Evolutionary conservation across 2,888 invertebrate genomes (phyloP).

Genomic region (Argyresthia goedartella): DNA sequence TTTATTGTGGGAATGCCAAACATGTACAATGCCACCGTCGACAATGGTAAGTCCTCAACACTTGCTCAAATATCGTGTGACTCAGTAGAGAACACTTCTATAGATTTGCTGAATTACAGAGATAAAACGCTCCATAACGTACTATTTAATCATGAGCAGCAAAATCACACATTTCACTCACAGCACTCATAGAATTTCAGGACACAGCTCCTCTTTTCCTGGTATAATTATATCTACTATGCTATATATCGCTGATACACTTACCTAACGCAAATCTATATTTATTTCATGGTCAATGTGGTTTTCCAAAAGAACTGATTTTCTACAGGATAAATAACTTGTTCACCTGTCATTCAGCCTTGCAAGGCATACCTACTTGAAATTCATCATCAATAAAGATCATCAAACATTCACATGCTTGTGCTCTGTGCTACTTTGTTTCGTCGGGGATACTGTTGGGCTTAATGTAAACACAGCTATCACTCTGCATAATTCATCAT

Average conservation of each 20-base stretch:
- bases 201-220: neutral
- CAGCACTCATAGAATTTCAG: neutral
- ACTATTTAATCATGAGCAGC: slow-evolving; percentile 5
- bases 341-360: too few relatives aligned
- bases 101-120: neutral
- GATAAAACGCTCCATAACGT: neutral
- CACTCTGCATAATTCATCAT: too few relatives aligned
- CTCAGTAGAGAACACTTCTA: slow-evolving; percentile 15
- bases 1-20: slow-evolving; percentile 56
- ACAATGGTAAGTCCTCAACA: slow-evolving; percentile 49
- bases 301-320: too few relatives aligned
- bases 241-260: neutral
- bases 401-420: too few relatives aligned
- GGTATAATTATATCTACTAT: neutral
- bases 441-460: slow-evolving; percentile 30
- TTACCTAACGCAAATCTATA: slow-evolving; percentile 1
- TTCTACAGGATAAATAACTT: too few relatives aligned
- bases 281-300: slow-evolving; percentile 1
- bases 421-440: neutral
- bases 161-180: neutral
- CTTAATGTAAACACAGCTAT: slow-evolving; percentile 22
- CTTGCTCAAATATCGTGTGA: slow-evolving; percentile 33
- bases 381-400: too few relatives aligned
- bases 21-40: slow-evolving; percentile 52
- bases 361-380: too few relatives aligned